Percentiles rank a stretch among this genome's conserved stretches.
Evolutionary conservation across 1,140 invertebrate species (phyloP).

Genomic region (Fopius arisanus): DNA sequence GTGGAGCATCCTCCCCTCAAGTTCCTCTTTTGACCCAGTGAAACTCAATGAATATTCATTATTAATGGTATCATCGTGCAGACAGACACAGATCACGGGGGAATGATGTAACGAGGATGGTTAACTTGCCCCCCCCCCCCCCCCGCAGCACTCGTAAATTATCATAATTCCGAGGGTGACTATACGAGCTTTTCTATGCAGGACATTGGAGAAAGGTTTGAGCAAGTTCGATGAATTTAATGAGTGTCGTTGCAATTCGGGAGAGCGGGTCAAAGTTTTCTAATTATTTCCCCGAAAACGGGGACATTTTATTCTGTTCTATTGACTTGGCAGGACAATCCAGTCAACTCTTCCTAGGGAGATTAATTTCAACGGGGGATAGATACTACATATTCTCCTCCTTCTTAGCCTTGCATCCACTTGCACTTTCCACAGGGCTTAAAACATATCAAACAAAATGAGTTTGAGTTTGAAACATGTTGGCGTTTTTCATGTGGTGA

Average conservation of each 20-base stretch:
- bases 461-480: too few relatives aligned
- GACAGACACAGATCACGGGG: background rate
- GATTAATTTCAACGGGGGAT: background rate
- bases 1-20: background rate
- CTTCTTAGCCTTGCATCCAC: too few relatives aligned
- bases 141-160: background rate
- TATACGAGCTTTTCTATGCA: background rate
- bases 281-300: background rate
- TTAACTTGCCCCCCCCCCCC: too few relatives aligned
- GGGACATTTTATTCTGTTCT: background rate
- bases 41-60: slow-evolving; percentile 5
- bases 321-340: too few relatives aligned
- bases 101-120: background rate
- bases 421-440: too few relatives aligned
- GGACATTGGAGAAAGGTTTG: background rate
- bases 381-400: too few relatives aligned
- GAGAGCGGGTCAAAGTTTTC: background rate
- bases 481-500: too few relatives aligned
- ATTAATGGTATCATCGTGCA: background rate
- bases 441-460: too few relatives aligned
- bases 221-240: background rate
- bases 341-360: too few relatives aligned
- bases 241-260: background rate
- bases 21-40: background rate
- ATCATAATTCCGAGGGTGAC: background rate